Percentiles rank a stretch among this genome's conserved stretches.
phyloP scores from a whole-genome alignment of 2,797 vertebrate genomes.

The Oreortyx pictus region DNA sequence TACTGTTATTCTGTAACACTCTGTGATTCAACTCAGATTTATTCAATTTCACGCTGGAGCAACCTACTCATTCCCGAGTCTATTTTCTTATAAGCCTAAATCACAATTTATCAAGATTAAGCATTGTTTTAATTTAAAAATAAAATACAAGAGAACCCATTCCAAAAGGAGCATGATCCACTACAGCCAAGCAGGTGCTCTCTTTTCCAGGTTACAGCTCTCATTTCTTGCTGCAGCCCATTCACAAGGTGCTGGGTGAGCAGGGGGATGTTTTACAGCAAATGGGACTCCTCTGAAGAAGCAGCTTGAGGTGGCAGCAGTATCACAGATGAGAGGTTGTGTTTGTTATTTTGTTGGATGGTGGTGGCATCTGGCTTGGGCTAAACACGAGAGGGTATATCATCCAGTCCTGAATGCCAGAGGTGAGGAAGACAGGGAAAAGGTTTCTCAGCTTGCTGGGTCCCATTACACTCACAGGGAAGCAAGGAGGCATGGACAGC shows the following conservation, averaged over 20 bases:
- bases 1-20: constrained; percentile 44
- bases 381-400: not conserved
- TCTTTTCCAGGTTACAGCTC: fast-evolving
- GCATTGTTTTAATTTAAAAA: constrained; percentile 59
- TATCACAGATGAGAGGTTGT: not conserved
- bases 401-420: not conserved
- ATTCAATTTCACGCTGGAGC: constrained; percentile 67
- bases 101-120: constrained; percentile 60
- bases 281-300: not conserved
- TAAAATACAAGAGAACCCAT: not conserved
- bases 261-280: not conserved
- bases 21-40: constrained; percentile 36
- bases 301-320: not conserved
- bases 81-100: not conserved
- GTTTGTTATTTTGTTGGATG: not conserved
- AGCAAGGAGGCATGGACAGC: not conserved
- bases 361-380: fast-evolving
- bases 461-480: fast-evolving
- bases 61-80: constrained; percentile 41
- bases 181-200: not conserved
- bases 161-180: not conserved
- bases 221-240: fast-evolving
- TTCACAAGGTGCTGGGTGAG: not conserved
- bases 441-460: not conserved
- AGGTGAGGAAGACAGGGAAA: not conserved